Base-by-base conservation (phyloP, 2,888 invertebrate species). In the Protodeltote pygarga region DNA sequence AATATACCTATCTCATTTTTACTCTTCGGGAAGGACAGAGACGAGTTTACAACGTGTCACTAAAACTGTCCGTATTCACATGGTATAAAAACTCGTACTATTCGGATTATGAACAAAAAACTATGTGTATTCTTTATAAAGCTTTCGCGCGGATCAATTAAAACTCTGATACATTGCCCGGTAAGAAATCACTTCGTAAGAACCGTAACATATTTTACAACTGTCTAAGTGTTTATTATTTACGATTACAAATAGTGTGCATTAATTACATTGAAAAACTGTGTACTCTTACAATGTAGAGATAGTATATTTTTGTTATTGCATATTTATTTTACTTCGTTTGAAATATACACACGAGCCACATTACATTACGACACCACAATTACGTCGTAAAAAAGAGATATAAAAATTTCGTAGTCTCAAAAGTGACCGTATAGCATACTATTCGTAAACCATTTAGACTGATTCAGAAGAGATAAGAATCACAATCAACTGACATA, bases 171-270 rank as follows among this genome's bases (percentile, higher is more conserved):
- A 59, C 50, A 52, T 35, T 47, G 45, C 53, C 70, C 65, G 48
- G 57, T 55, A 48, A 61, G 50, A 51, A 64, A 52, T 40, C 41
- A 66, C 49, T 46, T 58, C 59, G 45, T 57, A 49, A 65, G 62
- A 75, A 57, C 53, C 65, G 69, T 80, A 75, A 71, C 66, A 75
- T 74, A 77, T 68, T 72, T 76, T 75, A 79, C 77, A 79, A 70
- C 72, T 75, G 75, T 73, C 73, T 73, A 75, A 67, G 65, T 75
- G 68, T 73, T n/a, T 75, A 81, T 71, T 73, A 73, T 74, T 77
- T 79, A 86, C 73, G 79, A 81, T 83, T 85, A 85, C 81, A 87
- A 84, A 80, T 83, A 86, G 69, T 79, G 90, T 90, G 90, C 90
- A 85, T 66, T 87, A 86, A 83, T 87, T 89, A 89, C 89, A 87